These are phyloP conservation scores for Drosophila subquinaria DNA, from an alignment of 2,888 invertebrate species.

Conservation along the genomic window DNA sequence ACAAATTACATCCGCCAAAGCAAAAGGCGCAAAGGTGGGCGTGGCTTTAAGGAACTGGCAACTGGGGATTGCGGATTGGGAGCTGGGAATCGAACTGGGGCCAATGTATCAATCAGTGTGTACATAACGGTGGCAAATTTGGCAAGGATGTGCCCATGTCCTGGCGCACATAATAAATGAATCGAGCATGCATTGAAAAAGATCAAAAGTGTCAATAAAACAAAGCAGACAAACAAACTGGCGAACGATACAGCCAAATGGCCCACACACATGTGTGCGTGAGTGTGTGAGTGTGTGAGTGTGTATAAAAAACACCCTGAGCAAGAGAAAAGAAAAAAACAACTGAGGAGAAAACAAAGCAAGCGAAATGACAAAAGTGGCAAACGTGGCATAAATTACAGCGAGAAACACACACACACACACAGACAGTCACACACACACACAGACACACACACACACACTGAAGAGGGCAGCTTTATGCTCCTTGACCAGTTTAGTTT, in stretches of 20 bases:
- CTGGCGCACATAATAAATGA: conserved; percentile 74
- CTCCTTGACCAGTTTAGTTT: conserved; percentile 54
- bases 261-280: neutral
- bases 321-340: conserved; percentile 20
- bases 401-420: conserved; percentile 22
- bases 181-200: conserved; percentile 75
- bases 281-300: neutral
- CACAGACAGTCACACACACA: conserved; percentile 13
- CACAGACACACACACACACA: conserved; percentile 5
- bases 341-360: conserved; percentile 38
- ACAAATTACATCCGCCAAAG: conserved; percentile 72
- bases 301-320: conserved; percentile 18
- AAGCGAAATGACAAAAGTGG: conserved; percentile 77
- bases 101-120: conserved; percentile 77
- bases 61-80: neutral
- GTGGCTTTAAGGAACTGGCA: neutral
- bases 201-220: conserved; percentile 82
- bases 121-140: conserved; percentile 57
- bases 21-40: conserved; percentile 44
- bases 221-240: conserved; percentile 72
- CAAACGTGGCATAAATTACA: conserved; percentile 81
- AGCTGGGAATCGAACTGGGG: conserved; percentile 1
- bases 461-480: conserved; percentile 22
- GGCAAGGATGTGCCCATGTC: conserved; percentile 37
- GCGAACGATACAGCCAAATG: conserved; percentile 43